These are phyloP conservation scores for Lacerta bilineata DNA, from an alignment of 2,797 vertebrate genomes.

Conservation along the genomic window DNA sequence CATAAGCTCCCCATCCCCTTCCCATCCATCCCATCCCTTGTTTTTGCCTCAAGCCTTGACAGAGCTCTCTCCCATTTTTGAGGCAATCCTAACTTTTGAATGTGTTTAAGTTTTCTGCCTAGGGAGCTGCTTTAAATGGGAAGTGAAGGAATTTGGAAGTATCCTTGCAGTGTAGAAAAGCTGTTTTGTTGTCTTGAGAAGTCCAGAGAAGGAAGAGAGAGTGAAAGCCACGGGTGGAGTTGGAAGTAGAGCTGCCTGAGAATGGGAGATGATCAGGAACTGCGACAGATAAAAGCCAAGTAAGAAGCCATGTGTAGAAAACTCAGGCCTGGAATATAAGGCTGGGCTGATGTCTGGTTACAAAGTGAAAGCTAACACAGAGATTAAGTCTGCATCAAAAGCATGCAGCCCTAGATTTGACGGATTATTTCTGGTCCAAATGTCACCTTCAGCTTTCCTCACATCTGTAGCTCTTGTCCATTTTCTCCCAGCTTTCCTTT, in stretches of 20 bases:
- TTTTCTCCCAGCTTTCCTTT: not conserved
- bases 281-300: not conserved
- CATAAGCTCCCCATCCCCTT: too few relatives aligned
- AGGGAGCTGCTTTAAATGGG: too few relatives aligned
- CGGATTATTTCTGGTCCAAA: not conserved
- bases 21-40: too few relatives aligned
- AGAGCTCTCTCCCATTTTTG: too few relatives aligned
- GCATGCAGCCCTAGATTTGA: not conserved
- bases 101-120: too few relatives aligned
- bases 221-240: too few relatives aligned
- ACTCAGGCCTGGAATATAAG: not conserved
- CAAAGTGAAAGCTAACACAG: not conserved
- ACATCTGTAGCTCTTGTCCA: not conserved
- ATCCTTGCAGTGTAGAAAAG: too few relatives aligned
- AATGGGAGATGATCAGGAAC: not conserved
- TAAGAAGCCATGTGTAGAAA: not conserved
- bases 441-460: not conserved
- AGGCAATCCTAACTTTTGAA: too few relatives aligned
- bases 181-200: too few relatives aligned
- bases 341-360: not conserved
- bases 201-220: too few relatives aligned
- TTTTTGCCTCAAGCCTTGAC: too few relatives aligned
- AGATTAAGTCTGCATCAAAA: not conserved
- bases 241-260: not conserved
- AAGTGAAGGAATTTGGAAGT: too few relatives aligned